Base-by-base conservation (phyloP, 2,113 vertebrate species). In the Silurus glanis region DNA sequence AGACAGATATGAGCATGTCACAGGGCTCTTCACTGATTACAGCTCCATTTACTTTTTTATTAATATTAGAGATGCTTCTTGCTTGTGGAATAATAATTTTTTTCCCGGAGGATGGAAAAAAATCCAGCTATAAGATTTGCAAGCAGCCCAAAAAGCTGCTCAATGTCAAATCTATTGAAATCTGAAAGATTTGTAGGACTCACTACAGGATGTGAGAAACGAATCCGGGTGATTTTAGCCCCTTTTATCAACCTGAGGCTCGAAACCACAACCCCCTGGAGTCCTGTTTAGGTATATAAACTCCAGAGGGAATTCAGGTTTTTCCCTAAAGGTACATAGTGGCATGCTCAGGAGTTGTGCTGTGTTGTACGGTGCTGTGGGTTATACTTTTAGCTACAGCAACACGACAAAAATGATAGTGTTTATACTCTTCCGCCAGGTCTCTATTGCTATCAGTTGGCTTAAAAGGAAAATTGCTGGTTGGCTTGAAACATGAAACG, bases 101-200 rank as follows among this genome's bases (percentile, higher is more conserved):
- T 2, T 13, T 23, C 45, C 55, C 37, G 17, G 5, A n/a, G 58
- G 25, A 78, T 19, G 67, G 3, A 66, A 56, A 74, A 55, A 79
- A 67, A 21, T 75, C n/a, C 25, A 66, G 76, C 51, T 72, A 76
- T 53, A 76, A 84, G 82, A 80, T 84, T 79, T 61, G 83, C 19
- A 14, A 47, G 64, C 64, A 21, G 74, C 23, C n/a, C 72, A 51
- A 81, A 12, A 82, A 66, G 13, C 28, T 9, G 47, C 6, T 53
- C 37, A 9, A 37, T 37, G 37, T 13, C 9, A 23, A 82, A 76
- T 55, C n/a, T 28, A 51, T 16, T 19, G 25, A 3, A 51, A 9
- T 37, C 55, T 84, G n/a, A 62, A 69, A 76, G 82, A 87, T 79
- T 85, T 82, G 87, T 87, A 78, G 53, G 23, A 19, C 45, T 55